phyloP scores from a whole-genome alignment of 2,113 vertebrate genomes.

The Microcebus lehilahytsara region DNA sequence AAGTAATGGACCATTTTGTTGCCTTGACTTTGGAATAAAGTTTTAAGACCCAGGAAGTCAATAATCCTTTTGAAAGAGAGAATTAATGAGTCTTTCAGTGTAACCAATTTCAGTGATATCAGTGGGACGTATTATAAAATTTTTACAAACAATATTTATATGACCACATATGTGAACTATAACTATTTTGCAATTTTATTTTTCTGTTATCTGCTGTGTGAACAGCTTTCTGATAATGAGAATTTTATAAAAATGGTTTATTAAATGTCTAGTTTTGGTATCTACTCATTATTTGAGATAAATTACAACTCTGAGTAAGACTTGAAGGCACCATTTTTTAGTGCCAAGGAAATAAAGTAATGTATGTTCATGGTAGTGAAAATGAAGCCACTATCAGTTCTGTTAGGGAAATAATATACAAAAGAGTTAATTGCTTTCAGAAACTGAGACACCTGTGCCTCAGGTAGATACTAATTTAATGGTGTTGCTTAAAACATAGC shows the following conservation, averaged over 20 bases:
- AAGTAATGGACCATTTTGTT: conserved; percentile 27
- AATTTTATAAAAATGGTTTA: conserved; percentile 46
- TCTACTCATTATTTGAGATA: conserved; percentile 60
- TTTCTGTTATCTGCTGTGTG: conserved; percentile 12
- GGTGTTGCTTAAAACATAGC: background rate
- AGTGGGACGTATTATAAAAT: background rate
- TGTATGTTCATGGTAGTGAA: conserved; percentile 32
- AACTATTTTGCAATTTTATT: conserved; percentile 20
- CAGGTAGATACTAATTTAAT: conserved; percentile 45
- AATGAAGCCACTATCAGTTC: conserved; percentile 39
- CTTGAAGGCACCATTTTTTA: conserved; percentile 53
- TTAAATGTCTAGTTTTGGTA: conserved; percentile 52
- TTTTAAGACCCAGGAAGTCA: conserved; percentile 24
- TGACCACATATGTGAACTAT: background rate
- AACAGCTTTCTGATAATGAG: background rate
- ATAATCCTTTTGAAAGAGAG: conserved; percentile 7
- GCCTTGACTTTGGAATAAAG: conserved; percentile 35
- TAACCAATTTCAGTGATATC: conserved; percentile 27
- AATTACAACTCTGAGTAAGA: conserved; percentile 43
- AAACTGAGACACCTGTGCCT: conserved; percentile 28
- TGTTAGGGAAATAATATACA: conserved; percentile 38
- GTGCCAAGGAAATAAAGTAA: conserved; percentile 52
- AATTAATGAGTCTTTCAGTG: background rate
- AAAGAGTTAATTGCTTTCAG: conserved; percentile 48
- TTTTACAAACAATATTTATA: conserved; percentile 6